These are phyloP conservation scores for Lytechinus pictus DNA, from an alignment of 35 echinoderm and acorn worm species.

Conservation along the genomic window DNA sequence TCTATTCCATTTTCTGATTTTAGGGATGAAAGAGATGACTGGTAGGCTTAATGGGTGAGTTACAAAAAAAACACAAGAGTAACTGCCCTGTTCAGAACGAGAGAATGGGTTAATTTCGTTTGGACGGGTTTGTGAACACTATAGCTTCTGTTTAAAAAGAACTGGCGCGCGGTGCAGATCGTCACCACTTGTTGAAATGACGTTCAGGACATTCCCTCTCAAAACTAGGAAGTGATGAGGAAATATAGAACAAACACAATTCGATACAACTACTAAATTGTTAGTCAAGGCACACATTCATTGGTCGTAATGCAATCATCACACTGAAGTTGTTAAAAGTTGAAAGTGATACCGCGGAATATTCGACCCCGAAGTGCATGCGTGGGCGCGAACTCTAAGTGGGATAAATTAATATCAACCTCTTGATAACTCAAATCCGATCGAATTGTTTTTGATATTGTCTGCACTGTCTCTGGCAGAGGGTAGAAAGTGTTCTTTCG, in stretches of 20 bases:
- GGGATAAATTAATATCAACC: not conserved
- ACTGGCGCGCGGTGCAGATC: not conserved
- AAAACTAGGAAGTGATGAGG: conserved; percentile 10
- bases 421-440: not conserved
- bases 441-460: not conserved
- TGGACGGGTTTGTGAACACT: not conserved
- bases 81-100: no score
- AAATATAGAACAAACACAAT: not conserved
- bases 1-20: no score
- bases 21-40: no score
- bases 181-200: not conserved
- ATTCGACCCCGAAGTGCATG: not conserved
- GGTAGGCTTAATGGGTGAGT: not conserved
- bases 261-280: not conserved
- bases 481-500: not conserved
- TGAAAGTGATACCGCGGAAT: not conserved
- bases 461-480: not conserved
- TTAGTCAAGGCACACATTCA: not conserved
- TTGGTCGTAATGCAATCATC: not conserved
- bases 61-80: not conserved
- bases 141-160: not conserved
- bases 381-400: not conserved
- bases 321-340: not conserved
- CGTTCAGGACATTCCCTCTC: not conserved
- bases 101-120: not conserved